Evolutionary conservation across 2,113 vertebrate genomes (phyloP).

Genomic region (Helogale parvula): DNA sequence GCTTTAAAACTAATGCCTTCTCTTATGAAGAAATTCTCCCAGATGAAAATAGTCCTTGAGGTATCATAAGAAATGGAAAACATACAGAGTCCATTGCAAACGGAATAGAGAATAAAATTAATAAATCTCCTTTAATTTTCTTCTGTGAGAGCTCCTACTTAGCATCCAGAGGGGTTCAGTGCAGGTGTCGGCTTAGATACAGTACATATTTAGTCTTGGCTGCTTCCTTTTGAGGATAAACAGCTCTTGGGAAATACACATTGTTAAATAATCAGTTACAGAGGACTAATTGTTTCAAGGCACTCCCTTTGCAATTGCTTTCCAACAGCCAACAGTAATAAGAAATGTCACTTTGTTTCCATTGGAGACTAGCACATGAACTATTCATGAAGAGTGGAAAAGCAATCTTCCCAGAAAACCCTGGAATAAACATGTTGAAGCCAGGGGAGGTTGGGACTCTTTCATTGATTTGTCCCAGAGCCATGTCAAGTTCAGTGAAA

Average conservation of each 20-base stretch:
- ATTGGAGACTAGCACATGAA: slow-evolving; percentile 57
- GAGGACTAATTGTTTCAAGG: slow-evolving; percentile 81
- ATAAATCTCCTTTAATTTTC: not conserved
- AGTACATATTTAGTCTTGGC: slow-evolving; percentile 53
- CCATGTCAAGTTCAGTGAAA: slow-evolving; percentile 23
- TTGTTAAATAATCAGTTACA: slow-evolving; percentile 77
- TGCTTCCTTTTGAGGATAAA: slow-evolving; percentile 56
- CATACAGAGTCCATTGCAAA: not conserved
- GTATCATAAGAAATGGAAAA: slow-evolving; percentile 39
- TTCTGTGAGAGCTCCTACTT: slow-evolving; percentile 17
- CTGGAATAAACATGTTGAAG: slow-evolving; percentile 61
- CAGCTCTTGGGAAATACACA: slow-evolving; percentile 77
- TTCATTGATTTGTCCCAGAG: slow-evolving; percentile 46
- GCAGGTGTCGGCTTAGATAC: slow-evolving; percentile 53
- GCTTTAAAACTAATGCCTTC: not conserved
- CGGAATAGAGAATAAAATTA: slow-evolving; percentile 10
- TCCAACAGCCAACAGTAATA: slow-evolving; percentile 68
- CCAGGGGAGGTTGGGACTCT: not conserved
- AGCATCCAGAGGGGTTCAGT: not conserved
- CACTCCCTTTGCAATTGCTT: slow-evolving; percentile 73
- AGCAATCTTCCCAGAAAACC: slow-evolving; percentile 65
- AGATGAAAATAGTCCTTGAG: not conserved
- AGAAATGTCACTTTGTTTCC: slow-evolving; percentile 79
- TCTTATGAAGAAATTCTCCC: slow-evolving; percentile 30
- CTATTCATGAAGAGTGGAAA: slow-evolving; percentile 47